phyloP scores from a whole-genome alignment of 1,140 invertebrate genomes.

The Dysdera silvatica region DNA sequence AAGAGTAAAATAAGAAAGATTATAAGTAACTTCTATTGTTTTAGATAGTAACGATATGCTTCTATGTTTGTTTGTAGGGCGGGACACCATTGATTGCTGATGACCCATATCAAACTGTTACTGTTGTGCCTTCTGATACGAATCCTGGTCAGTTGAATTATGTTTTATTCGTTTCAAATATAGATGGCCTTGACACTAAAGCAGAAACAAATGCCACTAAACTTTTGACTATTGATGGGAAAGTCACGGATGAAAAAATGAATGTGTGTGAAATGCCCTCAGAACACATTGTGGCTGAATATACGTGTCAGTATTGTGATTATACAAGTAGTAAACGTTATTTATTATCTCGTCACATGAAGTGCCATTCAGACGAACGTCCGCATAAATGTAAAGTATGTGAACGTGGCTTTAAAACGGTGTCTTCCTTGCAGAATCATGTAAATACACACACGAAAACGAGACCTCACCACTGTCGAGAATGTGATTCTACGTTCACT shows the following conservation, averaged over 20 bases:
- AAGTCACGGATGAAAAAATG: too few relatives aligned
- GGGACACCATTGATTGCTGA: constrained; percentile 34
- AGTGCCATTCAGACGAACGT: constrained; percentile 86
- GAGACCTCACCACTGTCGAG: constrained; percentile 89
- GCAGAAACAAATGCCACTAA: too few relatives aligned
- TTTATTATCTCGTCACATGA: constrained; percentile 85
- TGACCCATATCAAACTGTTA: constrained; percentile 65
- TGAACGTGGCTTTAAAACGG: constrained; percentile 88
- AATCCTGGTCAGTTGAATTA: constrained; percentile 76
- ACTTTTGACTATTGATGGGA: too few relatives aligned
- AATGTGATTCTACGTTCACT: constrained; percentile 85
- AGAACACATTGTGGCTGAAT: too few relatives aligned
- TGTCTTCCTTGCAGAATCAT: constrained; percentile 88
- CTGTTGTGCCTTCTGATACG: constrained; percentile 71
- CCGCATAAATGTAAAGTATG: constrained; percentile 92
- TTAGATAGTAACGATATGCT: too few relatives aligned
- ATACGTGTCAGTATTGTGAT: too few relatives aligned
- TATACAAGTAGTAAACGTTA: constrained; percentile 84
- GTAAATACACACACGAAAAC: constrained; percentile 93
- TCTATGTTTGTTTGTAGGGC: constrained; percentile 10
- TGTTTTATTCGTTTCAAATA: constrained; percentile 81
- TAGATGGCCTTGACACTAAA: not conserved
- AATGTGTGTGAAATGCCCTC: too few relatives aligned
- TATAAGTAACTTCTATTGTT: too few relatives aligned
- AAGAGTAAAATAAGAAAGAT: too few relatives aligned